phyloP scores from a whole-genome alignment of 2,888 invertebrate species.

The Sesia apiformis region DNA sequence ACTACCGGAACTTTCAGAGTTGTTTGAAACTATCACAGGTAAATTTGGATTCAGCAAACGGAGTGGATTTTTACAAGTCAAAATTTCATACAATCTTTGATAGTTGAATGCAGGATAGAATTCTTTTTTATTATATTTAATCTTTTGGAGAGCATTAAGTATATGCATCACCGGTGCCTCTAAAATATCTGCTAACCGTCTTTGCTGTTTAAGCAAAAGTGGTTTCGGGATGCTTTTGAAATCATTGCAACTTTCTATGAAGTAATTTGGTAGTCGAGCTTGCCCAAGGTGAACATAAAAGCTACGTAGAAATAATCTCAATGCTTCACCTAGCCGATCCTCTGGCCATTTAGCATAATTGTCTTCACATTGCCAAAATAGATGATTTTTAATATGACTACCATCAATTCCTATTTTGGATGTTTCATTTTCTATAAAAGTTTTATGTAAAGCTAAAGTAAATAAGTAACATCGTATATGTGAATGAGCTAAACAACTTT shows the following conservation, averaged over 20 bases:
- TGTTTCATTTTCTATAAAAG: slow-evolving; percentile 79
- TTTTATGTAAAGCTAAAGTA: slow-evolving; percentile 79
- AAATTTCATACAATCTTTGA: slow-evolving; percentile 72
- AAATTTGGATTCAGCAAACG: slow-evolving; percentile 62
- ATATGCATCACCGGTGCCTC: slow-evolving; percentile 83
- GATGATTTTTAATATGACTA: slow-evolving; percentile 81
- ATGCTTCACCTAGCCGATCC: slow-evolving; percentile 80
- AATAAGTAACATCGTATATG: slow-evolving; percentile 83
- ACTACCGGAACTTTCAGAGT: slow-evolving; percentile 45
- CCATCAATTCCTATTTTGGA: slow-evolving; percentile 78
- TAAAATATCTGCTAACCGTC: slow-evolving; percentile 78
- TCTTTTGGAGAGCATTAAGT: slow-evolving; percentile 79
- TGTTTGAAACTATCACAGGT: slow-evolving; percentile 24
- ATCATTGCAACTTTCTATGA: slow-evolving; percentile 81
- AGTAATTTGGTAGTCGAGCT: slow-evolving; percentile 80
- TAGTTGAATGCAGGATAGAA: slow-evolving; percentile 80
- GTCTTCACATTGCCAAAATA: slow-evolving; percentile 86
- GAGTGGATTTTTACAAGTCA: slow-evolving; percentile 72
- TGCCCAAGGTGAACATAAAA: slow-evolving; percentile 78
- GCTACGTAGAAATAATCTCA: slow-evolving; percentile 76
- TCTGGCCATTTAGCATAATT: slow-evolving; percentile 83
- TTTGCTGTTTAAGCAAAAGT: slow-evolving; percentile 77
- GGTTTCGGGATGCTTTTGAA: slow-evolving; percentile 81
- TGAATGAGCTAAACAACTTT: slow-evolving; percentile 80
- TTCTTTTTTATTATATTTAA: slow-evolving; percentile 74